phyloP scores from a whole-genome alignment of 2,113 vertebrate genomes.

The Lethenteron reissneri region DNA sequence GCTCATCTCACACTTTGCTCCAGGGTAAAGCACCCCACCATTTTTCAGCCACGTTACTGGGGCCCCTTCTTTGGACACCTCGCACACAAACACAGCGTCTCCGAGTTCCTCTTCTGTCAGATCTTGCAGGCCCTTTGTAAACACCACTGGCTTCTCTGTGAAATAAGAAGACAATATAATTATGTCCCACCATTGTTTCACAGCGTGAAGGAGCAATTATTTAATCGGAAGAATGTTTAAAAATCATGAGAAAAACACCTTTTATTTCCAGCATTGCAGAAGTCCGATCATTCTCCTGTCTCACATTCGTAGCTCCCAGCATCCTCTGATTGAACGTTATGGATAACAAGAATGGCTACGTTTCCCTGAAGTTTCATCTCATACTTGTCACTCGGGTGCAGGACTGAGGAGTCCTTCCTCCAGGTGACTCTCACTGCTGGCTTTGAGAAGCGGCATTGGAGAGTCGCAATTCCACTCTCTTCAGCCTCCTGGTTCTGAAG shows the following conservation, averaged over 20 bases:
- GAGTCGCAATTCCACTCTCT: conserved; percentile 16
- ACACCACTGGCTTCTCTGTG: too few species aligned
- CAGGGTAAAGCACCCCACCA: not conserved
- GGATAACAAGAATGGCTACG: not conserved
- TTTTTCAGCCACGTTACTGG: not conserved
- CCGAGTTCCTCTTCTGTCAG: not conserved
- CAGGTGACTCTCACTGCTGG: conserved; percentile 24
- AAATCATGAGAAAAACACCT: conserved; percentile 7
- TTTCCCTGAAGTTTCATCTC: conserved; percentile 27
- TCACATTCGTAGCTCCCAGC: not conserved
- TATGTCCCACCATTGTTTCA: too few species aligned
- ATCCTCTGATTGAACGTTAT: not conserved
- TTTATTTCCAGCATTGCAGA: not conserved
- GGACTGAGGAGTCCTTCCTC: conserved; percentile 24
- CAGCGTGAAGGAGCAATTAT: too few species aligned
- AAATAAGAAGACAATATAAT: too few species aligned
- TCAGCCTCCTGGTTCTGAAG: conserved; percentile 40
- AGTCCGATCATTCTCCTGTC: not conserved
- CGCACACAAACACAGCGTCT: not conserved
- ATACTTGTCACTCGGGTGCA: conserved; percentile 37
- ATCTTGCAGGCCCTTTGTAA: not conserved
- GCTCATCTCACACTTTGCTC: not conserved
- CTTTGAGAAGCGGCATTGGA: conserved; percentile 25
- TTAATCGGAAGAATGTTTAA: not conserved
- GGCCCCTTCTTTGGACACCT: not conserved